Evolutionary conservation across 2,113 vertebrate genomes (phyloP).

Genomic region (Cyrtonyx montezumae): DNA sequence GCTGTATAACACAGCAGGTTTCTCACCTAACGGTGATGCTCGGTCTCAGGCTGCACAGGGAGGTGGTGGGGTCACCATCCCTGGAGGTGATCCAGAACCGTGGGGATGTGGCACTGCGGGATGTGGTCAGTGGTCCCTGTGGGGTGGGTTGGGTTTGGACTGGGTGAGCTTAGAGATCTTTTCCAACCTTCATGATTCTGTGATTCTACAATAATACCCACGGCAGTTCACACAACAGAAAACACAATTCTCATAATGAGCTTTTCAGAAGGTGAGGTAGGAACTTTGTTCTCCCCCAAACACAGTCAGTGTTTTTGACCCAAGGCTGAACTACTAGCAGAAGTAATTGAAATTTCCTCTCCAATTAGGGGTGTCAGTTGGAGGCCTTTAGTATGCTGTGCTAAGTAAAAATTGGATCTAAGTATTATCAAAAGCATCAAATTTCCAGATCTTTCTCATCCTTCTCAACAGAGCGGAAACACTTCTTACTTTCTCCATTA

Average conservation of each 20-base stretch:
- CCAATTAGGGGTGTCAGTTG: background rate
- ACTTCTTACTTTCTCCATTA: background rate
- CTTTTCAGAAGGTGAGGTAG: background rate
- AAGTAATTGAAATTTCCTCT: conserved; percentile 38
- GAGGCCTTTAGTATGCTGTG: background rate
- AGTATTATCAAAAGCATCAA: conserved; percentile 12
- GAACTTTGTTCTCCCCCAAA: background rate
- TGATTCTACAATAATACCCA: background rate
- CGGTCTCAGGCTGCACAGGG: too few relatives aligned
- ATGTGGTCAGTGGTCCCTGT: too few relatives aligned
- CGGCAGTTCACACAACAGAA: background rate
- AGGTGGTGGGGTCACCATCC: too few relatives aligned
- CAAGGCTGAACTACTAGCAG: conserved; percentile 7
- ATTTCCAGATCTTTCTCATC: conserved; percentile 3
- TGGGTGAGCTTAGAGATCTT: too few relatives aligned
- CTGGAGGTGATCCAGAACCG: too few relatives aligned
- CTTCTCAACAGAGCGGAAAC: background rate
- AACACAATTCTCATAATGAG: background rate
- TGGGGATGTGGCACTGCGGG: too few relatives aligned
- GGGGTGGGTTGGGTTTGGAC: too few relatives aligned
- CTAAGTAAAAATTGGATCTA: background rate
- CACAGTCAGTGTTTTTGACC: background rate
- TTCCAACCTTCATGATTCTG: too few relatives aligned
- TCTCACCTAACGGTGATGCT: background rate
- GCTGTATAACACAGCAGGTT: background rate